Percentiles rank a stretch among this genome's conserved stretches.
Conservation (phyloP, 2,113 vertebrate genomes). For the Glaucidium brasilianum region DNA sequence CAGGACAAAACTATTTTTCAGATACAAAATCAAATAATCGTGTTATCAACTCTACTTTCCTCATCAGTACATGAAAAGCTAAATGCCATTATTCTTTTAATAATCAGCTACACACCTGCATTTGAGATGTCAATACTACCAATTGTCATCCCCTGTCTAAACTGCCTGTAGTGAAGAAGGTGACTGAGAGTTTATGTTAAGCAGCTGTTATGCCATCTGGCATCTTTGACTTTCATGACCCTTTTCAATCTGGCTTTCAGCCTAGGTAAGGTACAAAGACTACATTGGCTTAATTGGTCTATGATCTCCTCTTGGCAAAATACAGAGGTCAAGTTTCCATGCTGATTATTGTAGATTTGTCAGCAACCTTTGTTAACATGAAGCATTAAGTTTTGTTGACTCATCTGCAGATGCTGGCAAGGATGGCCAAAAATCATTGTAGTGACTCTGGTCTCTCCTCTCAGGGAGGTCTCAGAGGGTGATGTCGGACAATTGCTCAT, state of each 20-base stretch:
- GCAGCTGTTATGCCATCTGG: slow-evolving; percentile 62
- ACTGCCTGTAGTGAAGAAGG: slow-evolving; percentile 4
- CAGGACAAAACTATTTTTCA: neutral
- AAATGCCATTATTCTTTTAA: neutral
- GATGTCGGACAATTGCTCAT: slow-evolving; percentile 30
- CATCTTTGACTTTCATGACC: slow-evolving; percentile 26
- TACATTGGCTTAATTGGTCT: slow-evolving; percentile 44
- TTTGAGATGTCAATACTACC: slow-evolving; percentile 1
- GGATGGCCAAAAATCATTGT: neutral
- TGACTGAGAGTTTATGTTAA: slow-evolving; percentile 53
- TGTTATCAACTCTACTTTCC: neutral
- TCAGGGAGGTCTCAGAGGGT: neutral
- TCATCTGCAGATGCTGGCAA: neutral
- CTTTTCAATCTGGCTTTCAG: slow-evolving; percentile 56
- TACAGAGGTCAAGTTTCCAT: slow-evolving; percentile 38
- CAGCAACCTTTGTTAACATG: slow-evolving; percentile 10
- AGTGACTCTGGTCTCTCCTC: neutral
- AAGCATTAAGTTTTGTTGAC: slow-evolving; percentile 23
- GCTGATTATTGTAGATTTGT: slow-evolving; percentile 36
- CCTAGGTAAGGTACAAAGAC: slow-evolving; percentile 19
- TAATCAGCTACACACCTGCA: neutral
- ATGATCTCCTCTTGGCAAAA: slow-evolving; percentile 39
- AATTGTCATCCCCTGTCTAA: neutral
- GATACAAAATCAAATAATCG: neutral
- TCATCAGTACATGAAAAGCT: neutral